These are phyloP conservation scores for Psilopsiagon aurifrons DNA, from an alignment of 2,113 vertebrate genomes.

Conservation along the genomic window DNA sequence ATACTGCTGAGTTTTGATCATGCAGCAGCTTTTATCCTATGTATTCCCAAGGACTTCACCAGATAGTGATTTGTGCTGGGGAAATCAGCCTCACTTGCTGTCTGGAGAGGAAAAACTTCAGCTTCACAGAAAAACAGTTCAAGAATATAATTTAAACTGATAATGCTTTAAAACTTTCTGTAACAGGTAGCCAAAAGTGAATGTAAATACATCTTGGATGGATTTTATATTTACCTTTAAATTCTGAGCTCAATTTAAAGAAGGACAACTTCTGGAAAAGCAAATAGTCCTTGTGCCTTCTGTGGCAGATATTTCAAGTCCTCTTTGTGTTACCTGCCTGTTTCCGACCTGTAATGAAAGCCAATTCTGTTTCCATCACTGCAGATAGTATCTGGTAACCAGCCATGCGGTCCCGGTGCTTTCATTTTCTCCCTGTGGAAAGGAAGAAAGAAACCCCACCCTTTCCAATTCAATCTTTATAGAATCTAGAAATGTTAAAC, in stretches of 20 bases:
- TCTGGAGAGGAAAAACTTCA: not conserved
- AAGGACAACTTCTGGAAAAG: not conserved
- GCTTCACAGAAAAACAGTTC: not conserved
- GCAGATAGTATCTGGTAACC: not conserved
- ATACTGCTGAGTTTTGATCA: not conserved
- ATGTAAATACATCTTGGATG: accelerated
- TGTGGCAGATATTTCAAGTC: not conserved
- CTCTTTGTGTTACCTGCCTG: not conserved
- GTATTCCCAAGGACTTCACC: not conserved
- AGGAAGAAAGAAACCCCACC: not conserved
- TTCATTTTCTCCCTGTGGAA: constrained; percentile 25
- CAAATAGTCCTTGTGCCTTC: not conserved
- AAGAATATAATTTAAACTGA: not conserved
- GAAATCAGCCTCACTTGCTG: not conserved
- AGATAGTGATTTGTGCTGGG: not conserved
- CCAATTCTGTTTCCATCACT: not conserved
- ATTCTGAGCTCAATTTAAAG: not conserved
- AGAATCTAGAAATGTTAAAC: constrained; percentile 66
- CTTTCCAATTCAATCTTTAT: constrained; percentile 19
- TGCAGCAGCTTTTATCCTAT: not conserved
- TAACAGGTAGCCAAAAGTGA: accelerated
- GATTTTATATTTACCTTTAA: not conserved
- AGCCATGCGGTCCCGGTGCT: not conserved
- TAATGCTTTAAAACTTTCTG: not conserved
- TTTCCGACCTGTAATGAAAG: not conserved